These are phyloP conservation scores for Lampropteryx suffumata DNA, from an alignment of 2,888 invertebrate genomes.

Conservation along the genomic window DNA sequence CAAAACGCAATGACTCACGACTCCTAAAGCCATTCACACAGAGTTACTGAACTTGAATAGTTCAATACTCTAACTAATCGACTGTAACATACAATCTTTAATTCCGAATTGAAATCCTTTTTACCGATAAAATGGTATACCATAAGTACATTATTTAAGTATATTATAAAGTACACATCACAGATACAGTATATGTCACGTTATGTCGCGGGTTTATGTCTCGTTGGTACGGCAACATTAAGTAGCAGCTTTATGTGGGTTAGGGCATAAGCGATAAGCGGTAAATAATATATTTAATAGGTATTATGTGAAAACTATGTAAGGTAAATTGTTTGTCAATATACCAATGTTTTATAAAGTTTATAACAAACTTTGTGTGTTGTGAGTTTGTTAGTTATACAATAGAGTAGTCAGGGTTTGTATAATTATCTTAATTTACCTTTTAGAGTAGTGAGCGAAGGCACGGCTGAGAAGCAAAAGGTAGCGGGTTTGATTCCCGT, in stretches of 20 bases:
- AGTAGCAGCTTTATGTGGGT: slow-evolving; percentile 16
- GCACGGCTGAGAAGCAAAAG: no score
- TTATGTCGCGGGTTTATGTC: slow-evolving; percentile 26
- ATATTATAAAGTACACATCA: slow-evolving; percentile 25
- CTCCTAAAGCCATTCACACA: background rate
- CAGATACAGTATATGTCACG: slow-evolving; percentile 24
- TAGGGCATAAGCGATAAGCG: slow-evolving; percentile 20
- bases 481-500: no score
- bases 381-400: no score
- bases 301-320: background rate
- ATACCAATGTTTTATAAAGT: background rate
- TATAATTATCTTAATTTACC: no score
- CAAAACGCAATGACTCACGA: no score
- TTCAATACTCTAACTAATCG: background rate
- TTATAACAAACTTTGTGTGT: background rate
- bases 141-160: slow-evolving; percentile 9
- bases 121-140: slow-evolving; percentile 9
- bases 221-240: slow-evolving; percentile 25
- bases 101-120: slow-evolving; percentile 15
- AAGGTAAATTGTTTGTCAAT: background rate
- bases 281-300: slow-evolving; percentile 2
- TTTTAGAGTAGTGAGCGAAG: no score
- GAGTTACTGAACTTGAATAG: background rate
- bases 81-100: slow-evolving; percentile 5
- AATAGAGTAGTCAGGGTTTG: no score